Conservation (phyloP, 1,140 invertebrate genomes). For the Neodiprion pinetum region DNA sequence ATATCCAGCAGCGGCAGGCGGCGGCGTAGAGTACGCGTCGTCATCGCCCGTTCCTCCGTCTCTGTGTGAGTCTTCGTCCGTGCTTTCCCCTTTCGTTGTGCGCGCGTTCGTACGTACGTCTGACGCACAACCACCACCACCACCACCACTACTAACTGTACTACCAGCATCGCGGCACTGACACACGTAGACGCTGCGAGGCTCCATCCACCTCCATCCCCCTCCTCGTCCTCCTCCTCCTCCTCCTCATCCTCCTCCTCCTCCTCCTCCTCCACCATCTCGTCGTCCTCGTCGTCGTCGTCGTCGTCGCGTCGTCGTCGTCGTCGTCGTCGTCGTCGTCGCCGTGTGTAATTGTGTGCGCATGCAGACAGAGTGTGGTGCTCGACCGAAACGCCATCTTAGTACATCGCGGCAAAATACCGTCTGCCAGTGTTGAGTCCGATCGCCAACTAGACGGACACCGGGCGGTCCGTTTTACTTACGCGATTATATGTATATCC, state of each 20-base stretch:
- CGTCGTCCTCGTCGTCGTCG: constrained; percentile 14
- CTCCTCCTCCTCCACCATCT: no score
- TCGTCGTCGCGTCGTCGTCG: constrained; percentile 16
- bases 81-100: no score
- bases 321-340: constrained; percentile 10
- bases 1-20: background rate
- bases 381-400: constrained; percentile 6
- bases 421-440: background rate
- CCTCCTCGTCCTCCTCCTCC: no score
- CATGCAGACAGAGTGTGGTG: no score
- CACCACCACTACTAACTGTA: no score
- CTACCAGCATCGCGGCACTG: no score
- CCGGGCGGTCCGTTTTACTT: background rate
- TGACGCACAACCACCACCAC: background rate
- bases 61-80: no score
- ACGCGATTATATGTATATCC: background rate
- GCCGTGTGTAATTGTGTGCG: background rate
- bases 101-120: background rate
- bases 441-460: constrained; percentile 6
- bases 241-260: no score
- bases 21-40: background rate
- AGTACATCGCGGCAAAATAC: constrained; percentile 7
- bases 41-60: no score
- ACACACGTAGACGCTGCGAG: no score
- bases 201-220: no score